Evolutionary conservation across 2,113 vertebrate species (phyloP).

Genomic region (Pteropus alecto): DNA sequence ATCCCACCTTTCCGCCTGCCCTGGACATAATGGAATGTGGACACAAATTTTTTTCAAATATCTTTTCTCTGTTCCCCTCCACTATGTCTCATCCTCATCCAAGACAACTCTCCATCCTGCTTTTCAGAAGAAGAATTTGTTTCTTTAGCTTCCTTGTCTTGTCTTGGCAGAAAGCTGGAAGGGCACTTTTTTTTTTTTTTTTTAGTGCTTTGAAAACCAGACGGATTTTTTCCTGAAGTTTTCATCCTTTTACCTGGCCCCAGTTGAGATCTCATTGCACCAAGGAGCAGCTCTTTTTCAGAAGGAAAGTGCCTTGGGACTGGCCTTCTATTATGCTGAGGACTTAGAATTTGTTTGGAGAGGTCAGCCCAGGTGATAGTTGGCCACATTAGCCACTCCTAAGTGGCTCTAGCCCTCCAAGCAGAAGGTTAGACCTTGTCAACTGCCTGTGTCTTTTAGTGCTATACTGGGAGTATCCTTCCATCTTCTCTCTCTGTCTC

Average conservation of each 20-base stretch:
- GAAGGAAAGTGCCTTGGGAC: not conserved
- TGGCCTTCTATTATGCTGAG: not conserved
- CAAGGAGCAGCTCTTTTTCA: not conserved
- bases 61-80: not conserved
- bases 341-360: not conserved
- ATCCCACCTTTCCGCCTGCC: not conserved
- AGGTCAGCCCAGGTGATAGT: not conserved
- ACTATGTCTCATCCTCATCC: not conserved
- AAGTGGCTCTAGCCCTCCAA: not conserved
- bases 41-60: not conserved
- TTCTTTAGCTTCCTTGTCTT: not conserved
- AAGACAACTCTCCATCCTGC: not conserved
- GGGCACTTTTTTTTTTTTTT: not conserved
- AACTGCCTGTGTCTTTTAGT: not conserved
- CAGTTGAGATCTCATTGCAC: not conserved
- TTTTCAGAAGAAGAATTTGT: not conserved
- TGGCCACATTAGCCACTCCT: not conserved
- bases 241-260: not conserved
- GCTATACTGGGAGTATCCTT: not conserved
- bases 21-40: rapidly evolving
- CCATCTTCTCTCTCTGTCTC: not conserved
- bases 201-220: not conserved
- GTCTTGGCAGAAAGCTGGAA: not conserved
- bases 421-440: not conserved
- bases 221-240: not conserved